Conservation (phyloP, 1,140 invertebrate species). For the Zaprionus lachaisei region DNA sequence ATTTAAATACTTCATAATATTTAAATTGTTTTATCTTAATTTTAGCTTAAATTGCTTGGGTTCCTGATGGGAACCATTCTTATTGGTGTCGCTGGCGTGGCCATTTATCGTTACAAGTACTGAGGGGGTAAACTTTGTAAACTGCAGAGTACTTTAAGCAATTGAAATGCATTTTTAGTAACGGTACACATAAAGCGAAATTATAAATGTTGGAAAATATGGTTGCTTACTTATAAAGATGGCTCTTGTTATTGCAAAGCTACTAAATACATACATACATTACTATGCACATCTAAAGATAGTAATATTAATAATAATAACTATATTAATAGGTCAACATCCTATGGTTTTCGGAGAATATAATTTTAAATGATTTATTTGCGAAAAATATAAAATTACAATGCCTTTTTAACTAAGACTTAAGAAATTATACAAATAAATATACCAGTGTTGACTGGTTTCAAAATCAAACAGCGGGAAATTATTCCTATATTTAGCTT, state of each 20-base stretch:
- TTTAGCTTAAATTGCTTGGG: conserved; percentile 86
- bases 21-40: background rate
- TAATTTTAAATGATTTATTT: conserved; percentile 55
- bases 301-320: conserved; percentile 39
- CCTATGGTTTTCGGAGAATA: conserved; percentile 69
- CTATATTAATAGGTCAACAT: conserved; percentile 26
- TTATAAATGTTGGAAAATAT: conserved; percentile 66
- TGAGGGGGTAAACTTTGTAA: conserved; percentile 44
- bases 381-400: conserved; percentile 32
- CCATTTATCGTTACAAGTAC: conserved; percentile 87
- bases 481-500: too few relatives aligned
- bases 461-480: too few relatives aligned
- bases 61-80: conserved; percentile 87
- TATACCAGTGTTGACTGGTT: too few relatives aligned
- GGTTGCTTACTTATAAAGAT: conserved; percentile 55
- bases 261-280: conserved; percentile 5
- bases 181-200: conserved; percentile 55
- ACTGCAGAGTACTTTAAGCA: conserved; percentile 62
- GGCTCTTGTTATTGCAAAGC: conserved; percentile 49
- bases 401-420: conserved; percentile 20
- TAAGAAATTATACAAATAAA: too few relatives aligned
- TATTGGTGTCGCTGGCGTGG: conserved; percentile 86
- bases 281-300: conserved; percentile 58
- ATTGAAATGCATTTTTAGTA: conserved; percentile 69
- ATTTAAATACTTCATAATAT: background rate